phyloP scores from a whole-genome alignment of 2,797 vertebrate genomes.

The Brachymystax lenok region DNA sequence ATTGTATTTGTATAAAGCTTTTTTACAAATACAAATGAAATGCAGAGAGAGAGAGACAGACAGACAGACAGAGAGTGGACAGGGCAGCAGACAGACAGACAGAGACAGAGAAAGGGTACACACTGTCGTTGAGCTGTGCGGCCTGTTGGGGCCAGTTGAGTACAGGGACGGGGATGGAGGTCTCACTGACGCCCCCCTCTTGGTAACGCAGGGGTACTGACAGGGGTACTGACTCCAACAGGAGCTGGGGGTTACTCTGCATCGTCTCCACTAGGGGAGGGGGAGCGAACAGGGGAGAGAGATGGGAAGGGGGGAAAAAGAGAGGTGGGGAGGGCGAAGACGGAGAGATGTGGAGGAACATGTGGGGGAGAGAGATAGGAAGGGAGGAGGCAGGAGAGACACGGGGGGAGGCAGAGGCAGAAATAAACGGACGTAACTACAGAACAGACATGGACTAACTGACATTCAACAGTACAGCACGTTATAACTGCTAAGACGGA shows the following conservation, averaged over 20 bases:
- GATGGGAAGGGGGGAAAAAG: conserved; percentile 2
- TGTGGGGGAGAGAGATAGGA: conserved; percentile 8
- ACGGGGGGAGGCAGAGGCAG: background rate
- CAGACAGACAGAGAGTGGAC: background rate
- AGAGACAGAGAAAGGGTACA: conserved; percentile 68
- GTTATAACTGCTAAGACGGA: no score
- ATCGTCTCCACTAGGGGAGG: conserved; percentile 84
- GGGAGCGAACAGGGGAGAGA: conserved; percentile 43
- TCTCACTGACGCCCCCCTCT: conserved; percentile 87
- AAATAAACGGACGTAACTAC: conserved; percentile 50
- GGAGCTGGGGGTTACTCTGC: conserved; percentile 91
- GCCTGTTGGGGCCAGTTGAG: conserved; percentile 84
- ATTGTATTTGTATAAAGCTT: no score
- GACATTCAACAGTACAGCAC: no score
- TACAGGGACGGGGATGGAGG: conserved; percentile 91
- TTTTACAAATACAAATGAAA: no score
- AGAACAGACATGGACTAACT: conserved; percentile 45
- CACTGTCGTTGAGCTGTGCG: conserved; percentile 86
- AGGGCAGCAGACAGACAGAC: background rate
- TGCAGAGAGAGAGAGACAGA: background rate
- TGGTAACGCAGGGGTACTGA: conserved; percentile 73
- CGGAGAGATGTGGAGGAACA: conserved; percentile 30
- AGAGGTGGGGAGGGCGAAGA: conserved; percentile 26
- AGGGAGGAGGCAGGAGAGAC: background rate
- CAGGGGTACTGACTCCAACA: conserved; percentile 82